These are phyloP conservation scores for Poeciliopsis gracilis DNA, from an alignment of 2,797 vertebrate genomes.

Conservation along the genomic window DNA sequence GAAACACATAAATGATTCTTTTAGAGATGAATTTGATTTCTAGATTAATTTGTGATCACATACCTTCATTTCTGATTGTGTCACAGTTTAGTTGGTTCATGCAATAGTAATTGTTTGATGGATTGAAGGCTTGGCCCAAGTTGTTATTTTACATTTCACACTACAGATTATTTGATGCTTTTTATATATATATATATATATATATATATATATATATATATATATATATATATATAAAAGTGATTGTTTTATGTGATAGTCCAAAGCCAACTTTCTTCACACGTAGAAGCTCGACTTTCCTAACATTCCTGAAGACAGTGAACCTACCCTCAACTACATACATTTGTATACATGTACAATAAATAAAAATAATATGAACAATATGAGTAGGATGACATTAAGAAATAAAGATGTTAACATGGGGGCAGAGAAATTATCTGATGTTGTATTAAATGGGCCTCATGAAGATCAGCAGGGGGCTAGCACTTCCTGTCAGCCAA, in stretches of 20 bases:
- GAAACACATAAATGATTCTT: background rate
- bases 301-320: background rate
- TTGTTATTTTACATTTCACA: background rate
- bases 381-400: background rate
- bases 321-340: background rate
- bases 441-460: constrained; percentile 64
- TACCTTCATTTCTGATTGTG: background rate
- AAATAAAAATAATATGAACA: background rate
- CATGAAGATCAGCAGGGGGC: constrained; percentile 86
- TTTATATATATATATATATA: too few species aligned
- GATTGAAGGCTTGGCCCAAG: background rate
- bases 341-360: background rate
- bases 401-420: constrained; percentile 28
- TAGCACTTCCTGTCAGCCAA: constrained; percentile 83
- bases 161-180: background rate
- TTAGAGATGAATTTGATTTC: background rate
- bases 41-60: background rate
- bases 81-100: background rate
- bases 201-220: too few species aligned
- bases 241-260: background rate
- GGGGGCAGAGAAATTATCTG: constrained; percentile 67
- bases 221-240: background rate
- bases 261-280: background rate
- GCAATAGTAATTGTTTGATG: background rate
- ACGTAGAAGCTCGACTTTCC: background rate